Conservation (phyloP, 2,113 vertebrate species). For the Athene noctua region DNA sequence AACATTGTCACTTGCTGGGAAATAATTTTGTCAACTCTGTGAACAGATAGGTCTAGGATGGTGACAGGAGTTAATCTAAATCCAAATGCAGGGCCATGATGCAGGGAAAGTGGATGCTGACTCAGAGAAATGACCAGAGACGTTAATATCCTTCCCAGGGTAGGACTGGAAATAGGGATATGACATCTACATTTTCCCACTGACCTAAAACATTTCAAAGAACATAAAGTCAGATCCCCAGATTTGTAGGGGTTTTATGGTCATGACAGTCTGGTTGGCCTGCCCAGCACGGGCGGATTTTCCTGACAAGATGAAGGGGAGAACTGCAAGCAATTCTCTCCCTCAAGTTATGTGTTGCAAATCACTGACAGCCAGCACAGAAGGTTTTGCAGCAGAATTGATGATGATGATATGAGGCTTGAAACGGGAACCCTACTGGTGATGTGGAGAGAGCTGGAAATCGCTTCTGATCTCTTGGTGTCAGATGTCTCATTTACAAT, state of each 20-base stretch:
- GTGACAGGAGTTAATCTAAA: not conserved
- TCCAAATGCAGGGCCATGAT: not conserved
- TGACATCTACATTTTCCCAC: not conserved
- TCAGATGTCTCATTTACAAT: conserved; percentile 52
- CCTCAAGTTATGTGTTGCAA: not conserved
- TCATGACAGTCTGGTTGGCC: not conserved
- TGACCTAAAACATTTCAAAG: not conserved
- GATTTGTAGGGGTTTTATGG: not conserved
- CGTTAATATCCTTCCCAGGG: not conserved
- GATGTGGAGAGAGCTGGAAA: conserved; percentile 53
- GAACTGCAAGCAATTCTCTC: not conserved
- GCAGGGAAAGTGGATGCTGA: not conserved
- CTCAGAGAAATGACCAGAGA: not conserved
- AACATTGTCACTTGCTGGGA: not conserved
- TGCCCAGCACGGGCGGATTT: not conserved
- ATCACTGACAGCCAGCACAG: conserved; percentile 28
- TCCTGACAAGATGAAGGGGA: not conserved
- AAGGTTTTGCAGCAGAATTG: conserved; percentile 22
- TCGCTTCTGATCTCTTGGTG: conserved; percentile 51
- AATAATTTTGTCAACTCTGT: not conserved
- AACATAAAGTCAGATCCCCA: not conserved
- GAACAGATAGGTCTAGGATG: not conserved
- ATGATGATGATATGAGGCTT: not conserved
- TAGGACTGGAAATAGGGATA: not conserved
- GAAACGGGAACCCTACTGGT: not conserved